Base-by-base conservation (phyloP, 2,797 vertebrate species). In the Melanotaenia maccullochi region DNA sequence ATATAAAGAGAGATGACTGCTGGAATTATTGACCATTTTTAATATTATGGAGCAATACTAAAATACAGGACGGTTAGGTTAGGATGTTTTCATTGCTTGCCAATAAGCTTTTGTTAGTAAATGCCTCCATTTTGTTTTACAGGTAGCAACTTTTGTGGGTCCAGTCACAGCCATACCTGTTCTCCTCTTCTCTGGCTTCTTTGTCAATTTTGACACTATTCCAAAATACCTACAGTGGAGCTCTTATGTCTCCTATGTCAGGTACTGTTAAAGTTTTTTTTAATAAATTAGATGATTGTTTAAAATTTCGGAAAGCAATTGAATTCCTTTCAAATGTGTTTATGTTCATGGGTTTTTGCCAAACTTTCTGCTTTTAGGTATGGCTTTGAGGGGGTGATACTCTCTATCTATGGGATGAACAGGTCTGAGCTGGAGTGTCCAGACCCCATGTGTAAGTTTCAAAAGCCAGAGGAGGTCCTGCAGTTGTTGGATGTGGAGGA, bases 161-260 rank as follows among this genome's bases (percentile, higher is more conserved):
- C 98, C 98, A 0, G 96, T 99, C 62, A 97, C 97, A 59, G 96
- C 98, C 85, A 97, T 99, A 83, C 98, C 97, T 0, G 97, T 99
- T 64, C 95, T 99, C 70, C 94, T 99, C 75, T 99, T 99, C 93
- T 99, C 98, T 3, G 98, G 98, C 73, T 99, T 99, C 93, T 99
- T 99, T 0, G 97, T 99, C 85, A 99, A 97, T 87, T 99, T 99
- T 92, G 97, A 99, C 94, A 99, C 98, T 75, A 99, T 99, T 85
- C 98, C 98, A 49, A 97, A 97, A 68, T 99, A 99, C 89, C 92
- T 99, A 62, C 97, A 98, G 60, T 99, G 98, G 98, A 99, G 97
- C 78, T 99, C 98, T 60, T 99, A 99, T 2, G 89, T 99, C 64
- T 99, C 98, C 78, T 99, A 99, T 0, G 97, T 99, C 94, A 98